Base-by-base conservation (phyloP, 2,888 invertebrate genomes). In the Ashinkailepas kermadecensis region DNA sequence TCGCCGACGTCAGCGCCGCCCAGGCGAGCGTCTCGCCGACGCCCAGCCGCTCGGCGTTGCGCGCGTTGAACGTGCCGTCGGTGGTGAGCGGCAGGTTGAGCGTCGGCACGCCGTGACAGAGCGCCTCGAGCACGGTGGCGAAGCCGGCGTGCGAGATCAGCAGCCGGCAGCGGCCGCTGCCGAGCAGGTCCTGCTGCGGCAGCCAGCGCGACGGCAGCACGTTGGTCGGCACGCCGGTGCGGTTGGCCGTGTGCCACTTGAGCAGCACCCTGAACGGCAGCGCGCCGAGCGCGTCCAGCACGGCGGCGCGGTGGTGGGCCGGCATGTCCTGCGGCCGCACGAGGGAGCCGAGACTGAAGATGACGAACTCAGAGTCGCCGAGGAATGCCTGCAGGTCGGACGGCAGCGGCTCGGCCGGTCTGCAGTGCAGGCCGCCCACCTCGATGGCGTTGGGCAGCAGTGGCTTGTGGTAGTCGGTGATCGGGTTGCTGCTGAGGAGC, bases 231-330 rank as follows among this genome's bases (percentile, higher is more conserved):
- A 92, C 89, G 58, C 88, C 88, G 0, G 89, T 87, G 84, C 91
- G 86, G 9, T 89, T 87, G 58, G 91, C 90, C 0, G 90, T 91
- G 85, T 94, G 94, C 88, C 93, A 95, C 87, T 95, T 95, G 95
- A 95, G 95, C 0, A 95, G 87, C 54, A 95, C 93, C 84, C 93
- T 90, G 86, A 94, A 94, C 0, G 94, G 94, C 67, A 95, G 87
- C 57, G 92, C 91, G 0, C 92, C 91, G 85, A 95, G 91, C 0
- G 93, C 94, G 67, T 91, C 90, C 25, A 94, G 90, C 81, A 95
- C 89, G 86, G 93, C 89, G 59, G 90, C 89, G 82, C 93, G 91
- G 0, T 92, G 89, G 12, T 7, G 3, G 12, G 11, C 15, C 59
- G 59, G 15, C 59, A 59, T 59, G 59, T 59, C 59, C 59, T 59